Evolutionary conservation across 2,797 vertebrate species (phyloP).

Genomic region (Gadopsis bispinosus): DNA sequence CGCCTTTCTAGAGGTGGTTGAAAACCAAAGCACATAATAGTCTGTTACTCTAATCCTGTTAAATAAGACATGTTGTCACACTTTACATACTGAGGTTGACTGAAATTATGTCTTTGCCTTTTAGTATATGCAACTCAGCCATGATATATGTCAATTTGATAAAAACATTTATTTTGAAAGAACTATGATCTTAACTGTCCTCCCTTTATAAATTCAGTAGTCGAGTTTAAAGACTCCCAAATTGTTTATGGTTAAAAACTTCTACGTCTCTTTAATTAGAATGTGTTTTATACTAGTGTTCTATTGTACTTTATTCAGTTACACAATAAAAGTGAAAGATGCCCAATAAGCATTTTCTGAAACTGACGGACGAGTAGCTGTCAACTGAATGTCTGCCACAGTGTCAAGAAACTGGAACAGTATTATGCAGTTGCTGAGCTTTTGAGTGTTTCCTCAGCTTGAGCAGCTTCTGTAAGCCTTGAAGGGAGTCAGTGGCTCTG

Average conservation of each 20-base stretch:
- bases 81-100: conserved; percentile 32
- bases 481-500: conserved; percentile 39
- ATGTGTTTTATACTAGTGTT: conserved; percentile 35
- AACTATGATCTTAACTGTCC: conserved; percentile 1
- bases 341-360: conserved; percentile 37
- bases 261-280: conserved; percentile 37
- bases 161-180: conserved; percentile 19
- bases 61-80: conserved; percentile 48
- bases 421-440: conserved; percentile 35
- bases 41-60: conserved; percentile 60
- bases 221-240: conserved; percentile 26
- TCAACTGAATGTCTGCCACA: conserved; percentile 29
- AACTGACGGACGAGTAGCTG: not conserved
- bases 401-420: conserved; percentile 37
- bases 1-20: conserved; percentile 60
- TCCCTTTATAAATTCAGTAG: conserved; percentile 7
- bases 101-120: conserved; percentile 44
- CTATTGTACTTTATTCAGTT: conserved; percentile 26
- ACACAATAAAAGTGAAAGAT: conserved; percentile 37
- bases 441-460: conserved; percentile 36
- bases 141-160: conserved; percentile 24
- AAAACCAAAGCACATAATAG: conserved; percentile 66
- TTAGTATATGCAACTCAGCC: conserved; percentile 6
- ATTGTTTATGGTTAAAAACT: conserved; percentile 17
- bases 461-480: conserved; percentile 22